Evolutionary conservation across 2,113 vertebrate genomes (phyloP).

Genomic region (Eublepharis macularius): DNA sequence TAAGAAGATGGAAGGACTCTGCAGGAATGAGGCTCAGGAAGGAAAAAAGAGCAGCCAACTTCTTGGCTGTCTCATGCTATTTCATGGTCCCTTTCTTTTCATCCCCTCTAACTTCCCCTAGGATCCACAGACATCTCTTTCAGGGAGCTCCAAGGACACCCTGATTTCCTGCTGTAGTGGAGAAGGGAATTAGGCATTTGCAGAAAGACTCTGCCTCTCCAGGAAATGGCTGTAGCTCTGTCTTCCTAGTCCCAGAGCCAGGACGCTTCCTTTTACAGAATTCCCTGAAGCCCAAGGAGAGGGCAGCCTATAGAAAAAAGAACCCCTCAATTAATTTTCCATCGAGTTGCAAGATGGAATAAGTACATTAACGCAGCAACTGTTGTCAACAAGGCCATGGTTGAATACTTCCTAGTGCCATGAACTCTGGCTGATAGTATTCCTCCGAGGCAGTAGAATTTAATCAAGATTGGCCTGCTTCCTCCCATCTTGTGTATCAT

Average conservation of each 20-base stretch:
- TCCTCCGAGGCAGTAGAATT: fast-evolving
- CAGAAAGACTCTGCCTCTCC: neutral
- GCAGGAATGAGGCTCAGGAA: neutral
- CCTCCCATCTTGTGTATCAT: neutral
- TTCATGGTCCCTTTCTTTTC: neutral
- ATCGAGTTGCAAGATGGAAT: neutral
- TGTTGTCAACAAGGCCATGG: neutral
- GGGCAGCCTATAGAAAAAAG: neutral
- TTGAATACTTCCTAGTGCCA: neutral
- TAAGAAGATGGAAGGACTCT: neutral
- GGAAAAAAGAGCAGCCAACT: neutral
- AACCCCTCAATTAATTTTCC: neutral
- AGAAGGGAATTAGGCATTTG: neutral
- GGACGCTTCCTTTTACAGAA: neutral
- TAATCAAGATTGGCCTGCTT: neutral
- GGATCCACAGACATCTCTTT: neutral
- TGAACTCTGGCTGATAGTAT: neutral
- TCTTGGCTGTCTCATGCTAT: neutral
- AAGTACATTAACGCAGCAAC: neutral
- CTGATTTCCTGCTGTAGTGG: neutral
- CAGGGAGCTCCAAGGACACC: neutral
- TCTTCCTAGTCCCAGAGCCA: neutral
- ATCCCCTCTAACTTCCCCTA: neutral
- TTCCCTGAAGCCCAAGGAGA: neutral
- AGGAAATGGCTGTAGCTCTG: neutral